Conservation (phyloP, 30 jellyfish, hydroid and myxozoan species). For the Morbakka virulenta region DNA sequence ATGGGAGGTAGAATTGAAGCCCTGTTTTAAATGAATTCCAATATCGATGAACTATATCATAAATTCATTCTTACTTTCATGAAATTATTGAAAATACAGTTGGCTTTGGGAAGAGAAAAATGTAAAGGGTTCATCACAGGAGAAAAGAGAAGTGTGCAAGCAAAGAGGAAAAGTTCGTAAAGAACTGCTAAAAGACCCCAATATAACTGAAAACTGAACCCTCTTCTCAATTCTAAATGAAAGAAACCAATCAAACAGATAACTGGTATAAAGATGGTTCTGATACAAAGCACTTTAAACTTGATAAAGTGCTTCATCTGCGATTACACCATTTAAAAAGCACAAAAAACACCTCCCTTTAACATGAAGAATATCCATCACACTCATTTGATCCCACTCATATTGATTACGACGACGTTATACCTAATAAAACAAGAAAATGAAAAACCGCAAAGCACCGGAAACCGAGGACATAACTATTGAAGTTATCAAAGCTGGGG, state of each 20-base stretch:
- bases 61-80: not conserved
- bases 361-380: not conserved
- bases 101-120: not conserved
- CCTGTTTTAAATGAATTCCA: not conserved
- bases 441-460: not conserved
- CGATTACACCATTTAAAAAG: not conserved
- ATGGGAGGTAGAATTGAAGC: slow-evolving; percentile 23
- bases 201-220: not conserved
- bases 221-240: not conserved
- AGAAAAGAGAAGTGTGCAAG: not conserved
- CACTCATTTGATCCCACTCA: not conserved
- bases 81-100: not conserved
- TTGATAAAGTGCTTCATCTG: not conserved
- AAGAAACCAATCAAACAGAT: not conserved
- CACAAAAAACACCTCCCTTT: not conserved
- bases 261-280: not conserved
- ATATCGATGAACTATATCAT: not conserved
- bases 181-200: not conserved
- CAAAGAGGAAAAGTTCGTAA: slow-evolving; percentile 2
- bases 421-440: not conserved
- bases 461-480: not conserved
- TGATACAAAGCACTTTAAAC: not conserved
- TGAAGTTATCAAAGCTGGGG: too few relatives aligned
- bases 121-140: not conserved
- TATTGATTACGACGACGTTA: not conserved